Evolutionary conservation across 2,797 vertebrate genomes (phyloP), one percentile per base, ranked within the genome.

Genomic region (Sarcophilus harrisii): DNA sequence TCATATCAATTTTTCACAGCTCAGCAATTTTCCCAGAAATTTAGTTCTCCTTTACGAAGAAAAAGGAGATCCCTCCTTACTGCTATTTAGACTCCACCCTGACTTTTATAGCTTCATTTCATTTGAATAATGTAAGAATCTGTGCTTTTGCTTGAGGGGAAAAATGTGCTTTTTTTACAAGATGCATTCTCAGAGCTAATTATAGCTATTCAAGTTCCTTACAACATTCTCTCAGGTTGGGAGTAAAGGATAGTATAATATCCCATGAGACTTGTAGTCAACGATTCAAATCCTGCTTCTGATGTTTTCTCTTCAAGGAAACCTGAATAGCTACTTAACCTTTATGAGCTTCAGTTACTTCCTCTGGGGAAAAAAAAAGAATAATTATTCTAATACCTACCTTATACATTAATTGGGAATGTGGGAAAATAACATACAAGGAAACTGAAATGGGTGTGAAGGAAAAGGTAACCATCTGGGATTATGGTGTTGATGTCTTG

Each of bases 11-110:
- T 94, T 90, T 94, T 58, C 59, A 89, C 49, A 59, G 58, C 93
- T 62, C 87, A 90, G 93, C 87, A 90, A 29, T 58, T 94, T 55
- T 38, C 59, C 87, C 87, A 57, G 59, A 90, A 73, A 73, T 73
- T 21, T 21, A 81, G n/a, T 45, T 45, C 66, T 81, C n/a, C 27
- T 73, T 81, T n/a, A 81, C 81, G n/a, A 38, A 45, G 6, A 45
- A 81, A 73, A 81, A 45, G n/a, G 11, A 81, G n/a, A 21, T 11
- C 18, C 66, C n/a, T 81, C 73, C 2, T 81, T 27, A 38, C 8
- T 45, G 38, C 73, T 81, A 11, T 21, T 45, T 24, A 27, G 73
- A 45, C 38, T 27, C 73, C 38, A 24, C 21, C 21, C 38, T 21
- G 12, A 45, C 38, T 18, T 81, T 24, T 45, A 45, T 24, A 45